Evolutionary conservation across 2,888 invertebrate species (phyloP), one percentile per base, ranked within the genome.

Genomic region (Ephialtes manifestator): DNA sequence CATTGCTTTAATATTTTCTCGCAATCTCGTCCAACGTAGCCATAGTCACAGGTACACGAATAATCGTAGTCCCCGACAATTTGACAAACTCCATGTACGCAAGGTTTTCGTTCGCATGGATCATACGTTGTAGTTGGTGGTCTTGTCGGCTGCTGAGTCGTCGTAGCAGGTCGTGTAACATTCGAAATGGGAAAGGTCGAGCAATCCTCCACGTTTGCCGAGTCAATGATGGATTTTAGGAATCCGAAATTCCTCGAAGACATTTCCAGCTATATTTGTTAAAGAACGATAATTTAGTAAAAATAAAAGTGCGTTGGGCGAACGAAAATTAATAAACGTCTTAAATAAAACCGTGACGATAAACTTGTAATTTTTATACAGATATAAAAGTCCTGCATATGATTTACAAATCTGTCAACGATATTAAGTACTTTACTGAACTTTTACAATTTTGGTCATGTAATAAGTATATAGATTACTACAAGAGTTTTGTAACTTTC

Each of bases 151-250:
- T 86, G 85, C 1, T 89, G 87, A 2, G 88, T 90, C 20, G 85
- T 84, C 4, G 75, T 89, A 77, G 43, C 88, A 48, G 85, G 92
- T 89, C 80, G 88, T 88, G 78, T 89, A 39, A 28, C 81, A 86
- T 94, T 94, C 8, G 94, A 60, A 13, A 87, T 67, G 2, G 89
- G 88, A 28, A 93, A 94, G 8, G 94, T 94, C 11, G 95, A 95
- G 93, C 98, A 98, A 90, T 98, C 97, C 81, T 96, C 96, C 1
- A 99, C 96, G 92, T 98, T 98, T 0, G 97, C 97, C 0, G 98
- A 97, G 90, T 97, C 97, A 65, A 96, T 95, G 3, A 97, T 96
- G 24, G 97, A 96, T 86, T 96, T 96, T 35, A 97, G 95, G 75
- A 98, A 95, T 90, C 97, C 96, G 43, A 97, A 94, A 67, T 96